These are phyloP conservation scores for Proctacanthus coquilletti DNA, from an alignment of 1,140 invertebrate species.

Conservation along the genomic window DNA sequence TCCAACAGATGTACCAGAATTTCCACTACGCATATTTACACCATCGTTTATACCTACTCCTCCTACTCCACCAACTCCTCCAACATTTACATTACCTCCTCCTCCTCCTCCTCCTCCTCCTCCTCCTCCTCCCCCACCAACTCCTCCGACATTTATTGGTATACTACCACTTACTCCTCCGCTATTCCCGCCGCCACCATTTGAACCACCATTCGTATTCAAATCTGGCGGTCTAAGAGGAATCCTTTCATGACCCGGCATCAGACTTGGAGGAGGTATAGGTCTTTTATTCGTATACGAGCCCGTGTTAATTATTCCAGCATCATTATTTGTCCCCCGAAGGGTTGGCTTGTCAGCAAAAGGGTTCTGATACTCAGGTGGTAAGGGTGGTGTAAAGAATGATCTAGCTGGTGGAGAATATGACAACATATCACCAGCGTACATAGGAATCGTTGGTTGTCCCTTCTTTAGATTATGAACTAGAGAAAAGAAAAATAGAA, in stretches of 20 bases:
- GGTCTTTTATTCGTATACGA: constrained; percentile 47
- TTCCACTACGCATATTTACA: too few relatives aligned
- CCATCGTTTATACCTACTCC: too few relatives aligned
- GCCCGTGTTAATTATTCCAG: constrained; percentile 27
- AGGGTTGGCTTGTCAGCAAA: constrained; percentile 71
- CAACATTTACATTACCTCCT: neutral
- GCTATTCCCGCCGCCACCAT: constrained; percentile 4
- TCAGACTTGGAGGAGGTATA: constrained; percentile 56
- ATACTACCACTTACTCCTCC: too few relatives aligned
- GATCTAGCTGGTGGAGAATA: constrained; percentile 61
- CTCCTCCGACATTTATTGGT: neutral
- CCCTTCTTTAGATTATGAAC: constrained; percentile 32
- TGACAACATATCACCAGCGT: constrained; percentile 48
- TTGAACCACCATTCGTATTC: neutral
- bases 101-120: constrained; percentile 1
- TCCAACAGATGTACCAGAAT: neutral
- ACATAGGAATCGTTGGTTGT: constrained; percentile 34
- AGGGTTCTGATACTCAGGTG: constrained; percentile 60
- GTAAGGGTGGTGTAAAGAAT: constrained; percentile 62
- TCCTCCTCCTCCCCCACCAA: constrained; percentile 2
- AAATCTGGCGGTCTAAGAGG: constrained; percentile 47
- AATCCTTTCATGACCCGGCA: constrained; percentile 60
- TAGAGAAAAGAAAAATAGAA: constrained; percentile 7
- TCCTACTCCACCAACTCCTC: too few relatives aligned
- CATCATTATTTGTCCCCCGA: constrained; percentile 44